A percentile compares a stretch with the other conserved stretches of the same genome.
Evolutionary conservation across 2,888 invertebrate genomes (phyloP).

Genomic region (Sphaerophoria rueppellii): DNA sequence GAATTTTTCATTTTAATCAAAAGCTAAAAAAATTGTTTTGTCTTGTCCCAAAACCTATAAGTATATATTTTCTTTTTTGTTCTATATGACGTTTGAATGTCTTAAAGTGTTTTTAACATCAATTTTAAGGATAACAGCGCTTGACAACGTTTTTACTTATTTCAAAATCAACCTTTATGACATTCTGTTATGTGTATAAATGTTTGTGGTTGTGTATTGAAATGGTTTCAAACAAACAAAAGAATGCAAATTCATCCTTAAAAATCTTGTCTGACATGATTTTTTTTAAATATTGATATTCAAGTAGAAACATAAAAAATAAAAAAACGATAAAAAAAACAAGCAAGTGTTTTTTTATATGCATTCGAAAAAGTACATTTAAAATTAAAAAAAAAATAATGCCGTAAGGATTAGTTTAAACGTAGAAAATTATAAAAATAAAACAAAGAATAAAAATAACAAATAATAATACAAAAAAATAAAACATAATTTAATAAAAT

Average conservation of each 20-base stretch:
- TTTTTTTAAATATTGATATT: constrained; percentile 35
- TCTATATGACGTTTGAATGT: constrained; percentile 36
- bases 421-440: constrained; percentile 60
- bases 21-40: too few species aligned
- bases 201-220: constrained; percentile 53
- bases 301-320: constrained; percentile 51
- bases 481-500: constrained; percentile 51
- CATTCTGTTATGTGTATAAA: constrained; percentile 45
- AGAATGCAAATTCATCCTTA: constrained; percentile 76
- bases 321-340: constrained; percentile 46
- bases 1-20: too few species aligned
- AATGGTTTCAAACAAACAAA: constrained; percentile 72
- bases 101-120: constrained; percentile 30
- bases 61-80: neutral
- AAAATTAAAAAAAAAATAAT: constrained; percentile 54
- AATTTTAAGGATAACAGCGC: neutral
- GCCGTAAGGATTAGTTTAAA: constrained; percentile 49
- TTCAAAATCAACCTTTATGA: constrained; percentile 25
- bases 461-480: constrained; percentile 36
- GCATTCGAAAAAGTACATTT: constrained; percentile 63
- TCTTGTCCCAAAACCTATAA: constrained; percentile 41
- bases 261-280: constrained; percentile 66
- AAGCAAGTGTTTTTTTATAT: constrained; percentile 71
- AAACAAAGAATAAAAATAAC: constrained; percentile 48
- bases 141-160: neutral